Evolutionary conservation across 2,888 invertebrate genomes (phyloP), one percentile per base, ranked within the genome.

Genomic region (Ochropleura leucogaster): DNA sequence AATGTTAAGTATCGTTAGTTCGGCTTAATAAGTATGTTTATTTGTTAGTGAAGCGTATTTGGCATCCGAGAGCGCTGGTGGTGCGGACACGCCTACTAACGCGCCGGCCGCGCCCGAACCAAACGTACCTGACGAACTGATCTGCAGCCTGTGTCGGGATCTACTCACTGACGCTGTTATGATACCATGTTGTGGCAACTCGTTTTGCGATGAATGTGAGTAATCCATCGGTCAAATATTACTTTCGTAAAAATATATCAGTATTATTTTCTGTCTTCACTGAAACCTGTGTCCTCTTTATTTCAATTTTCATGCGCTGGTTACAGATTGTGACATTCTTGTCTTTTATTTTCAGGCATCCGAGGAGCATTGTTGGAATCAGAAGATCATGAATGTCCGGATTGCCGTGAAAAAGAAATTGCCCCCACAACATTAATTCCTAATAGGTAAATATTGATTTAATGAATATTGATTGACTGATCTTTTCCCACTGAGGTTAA

Each of bases 151-250:
- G 74, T 99, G 99, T 94, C 97, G 98, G 69, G 99, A 99, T 93
- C 96, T 99, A 59, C 97, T 99, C 80, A 98, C 98, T 0, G 99
- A 99, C 94, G 99, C 99, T 55, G 99, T 99, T 47, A 98, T 99
- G 97, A 99, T 99, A 92, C 99, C 99, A 0, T 99, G 99, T 93
- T 99, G 99, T 94, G 99, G 99, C 6, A 99, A 99, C 94, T 99
- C 99, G 14, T 99, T 99, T 96, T 99, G 99, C 94, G 99, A 99
- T 95, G 99, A 99, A 94, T 99, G 99, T 98, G 97, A 97, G 98
- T 80, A 40, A 69, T 14, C 2, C 20, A 4, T 20, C 20, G 18
- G 53, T 30, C 18, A 46, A 30, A 18, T 9, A 46, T 40, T 71
- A 9, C 8, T 16, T 40, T 55, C 46, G 44, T 51, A 30, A 70